phyloP scores from a whole-genome alignment of 2,113 vertebrate species.

The Sciurus niger region DNA sequence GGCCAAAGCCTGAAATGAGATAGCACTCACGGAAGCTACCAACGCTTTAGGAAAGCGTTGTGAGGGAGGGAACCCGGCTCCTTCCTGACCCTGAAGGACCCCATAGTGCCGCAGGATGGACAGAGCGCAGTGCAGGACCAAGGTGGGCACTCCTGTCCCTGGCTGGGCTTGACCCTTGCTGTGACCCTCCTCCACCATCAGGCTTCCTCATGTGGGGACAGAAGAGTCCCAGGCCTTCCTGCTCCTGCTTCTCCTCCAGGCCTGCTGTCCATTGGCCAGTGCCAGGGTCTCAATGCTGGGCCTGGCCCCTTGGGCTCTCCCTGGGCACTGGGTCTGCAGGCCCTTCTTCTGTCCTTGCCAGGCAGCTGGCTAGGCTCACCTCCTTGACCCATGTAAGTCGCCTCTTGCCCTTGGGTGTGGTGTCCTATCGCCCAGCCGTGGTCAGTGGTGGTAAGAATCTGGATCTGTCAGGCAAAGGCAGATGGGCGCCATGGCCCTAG shows the following conservation, averaged over 20 bases:
- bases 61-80: rapidly evolving
- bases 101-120: rapidly evolving
- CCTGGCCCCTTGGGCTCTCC: background rate
- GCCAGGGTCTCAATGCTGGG: background rate
- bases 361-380: background rate
- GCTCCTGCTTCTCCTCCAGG: background rate
- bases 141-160: background rate
- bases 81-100: rapidly evolving
- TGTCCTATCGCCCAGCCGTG: background rate
- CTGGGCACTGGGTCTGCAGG: too few relatives aligned
- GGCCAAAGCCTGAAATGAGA: background rate
- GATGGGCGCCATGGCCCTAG: too few relatives aligned
- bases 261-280: too few relatives aligned
- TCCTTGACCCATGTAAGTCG: background rate
- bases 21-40: background rate
- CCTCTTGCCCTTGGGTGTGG: background rate
- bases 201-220: background rate
- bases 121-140: rapidly evolving
- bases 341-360: background rate
- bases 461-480: background rate
- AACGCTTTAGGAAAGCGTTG: rapidly evolving
- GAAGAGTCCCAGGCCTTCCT: too few relatives aligned
- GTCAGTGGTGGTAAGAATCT: background rate
- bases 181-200: background rate
- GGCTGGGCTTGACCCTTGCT: too few relatives aligned